A percentile compares a stretch with the other conserved stretches of the same genome.
These are phyloP conservation scores for Scrobipalpa costella DNA, from an alignment of 2,888 invertebrate species.

Conservation along the genomic window DNA sequence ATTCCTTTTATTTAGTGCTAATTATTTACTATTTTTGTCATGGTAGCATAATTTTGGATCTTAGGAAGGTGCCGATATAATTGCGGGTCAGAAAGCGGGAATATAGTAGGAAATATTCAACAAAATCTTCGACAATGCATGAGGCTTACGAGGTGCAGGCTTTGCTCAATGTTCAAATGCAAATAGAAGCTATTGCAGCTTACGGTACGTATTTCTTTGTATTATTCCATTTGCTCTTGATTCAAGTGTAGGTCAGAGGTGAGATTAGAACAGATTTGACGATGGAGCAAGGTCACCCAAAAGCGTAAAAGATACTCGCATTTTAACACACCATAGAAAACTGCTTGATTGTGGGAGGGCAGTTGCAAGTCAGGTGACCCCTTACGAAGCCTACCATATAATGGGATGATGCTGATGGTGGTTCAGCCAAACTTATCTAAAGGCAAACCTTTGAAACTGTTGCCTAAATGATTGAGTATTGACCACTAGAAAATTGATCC, in stretches of 20 bases:
- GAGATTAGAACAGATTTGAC: neutral
- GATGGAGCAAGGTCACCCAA: neutral
- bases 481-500: too few species aligned
- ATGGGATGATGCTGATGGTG: too few species aligned
- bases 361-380: too few species aligned
- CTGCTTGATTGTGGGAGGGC: too few species aligned
- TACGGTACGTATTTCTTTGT: constrained; percentile 84
- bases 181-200: constrained; percentile 95
- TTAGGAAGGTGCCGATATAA: neutral
- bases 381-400: too few species aligned
- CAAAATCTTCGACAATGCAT: constrained; percentile 82
- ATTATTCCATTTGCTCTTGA: neutral
- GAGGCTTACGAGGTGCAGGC: constrained; percentile 92
- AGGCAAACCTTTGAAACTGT: too few species aligned
- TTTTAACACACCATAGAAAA: too few species aligned
- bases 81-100: neutral
- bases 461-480: too few species aligned
- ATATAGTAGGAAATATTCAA: neutral
- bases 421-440: too few species aligned
- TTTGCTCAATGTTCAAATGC: constrained; percentile 90
- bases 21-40: neutral
- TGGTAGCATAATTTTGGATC: neutral
- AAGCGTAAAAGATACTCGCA: neutral
- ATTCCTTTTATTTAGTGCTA: neutral
- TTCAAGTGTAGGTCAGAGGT: too few species aligned